phyloP scores from a whole-genome alignment of 2,888 invertebrate genomes.

The Dichetophora obliterata region DNA sequence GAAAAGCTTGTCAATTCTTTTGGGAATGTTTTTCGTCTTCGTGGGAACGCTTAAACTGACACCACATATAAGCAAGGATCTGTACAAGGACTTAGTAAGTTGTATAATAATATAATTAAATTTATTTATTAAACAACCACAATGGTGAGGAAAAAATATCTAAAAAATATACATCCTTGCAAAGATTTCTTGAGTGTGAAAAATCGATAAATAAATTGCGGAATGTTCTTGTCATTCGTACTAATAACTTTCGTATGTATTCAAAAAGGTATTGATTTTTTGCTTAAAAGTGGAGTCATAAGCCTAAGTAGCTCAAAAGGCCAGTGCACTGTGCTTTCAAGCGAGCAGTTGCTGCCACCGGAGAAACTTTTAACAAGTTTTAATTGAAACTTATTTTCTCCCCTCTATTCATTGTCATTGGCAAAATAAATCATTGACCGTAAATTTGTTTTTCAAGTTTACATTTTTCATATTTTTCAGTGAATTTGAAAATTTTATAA shows the following conservation, averaged over 20 bases:
- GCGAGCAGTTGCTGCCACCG: background rate
- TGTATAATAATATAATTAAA: background rate
- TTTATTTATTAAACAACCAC: background rate
- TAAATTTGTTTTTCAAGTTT: conserved; percentile 13
- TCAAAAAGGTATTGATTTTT: no score
- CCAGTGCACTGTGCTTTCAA: background rate
- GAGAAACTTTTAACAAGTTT: background rate
- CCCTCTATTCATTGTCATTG: conserved; percentile 38
- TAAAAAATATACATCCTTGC: background rate
- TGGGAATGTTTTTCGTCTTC: conserved; percentile 95
- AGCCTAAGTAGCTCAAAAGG: background rate
- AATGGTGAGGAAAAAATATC: background rate
- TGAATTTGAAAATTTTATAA: conserved; percentile 5
- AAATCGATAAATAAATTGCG: conserved; percentile 5
- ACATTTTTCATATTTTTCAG: background rate
- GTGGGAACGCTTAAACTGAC: conserved; percentile 94
- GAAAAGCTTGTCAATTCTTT: conserved; percentile 88
- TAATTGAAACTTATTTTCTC: background rate
- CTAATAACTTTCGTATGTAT: no score
- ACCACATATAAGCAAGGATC: conserved; percentile 91
- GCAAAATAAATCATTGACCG: conserved; percentile 11
- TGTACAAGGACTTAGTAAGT: conserved; percentile 96
- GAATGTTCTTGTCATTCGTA: no score
- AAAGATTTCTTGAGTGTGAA: background rate
- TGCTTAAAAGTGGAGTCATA: no score